Conservation (phyloP, 2,888 invertebrate genomes). For the Parochlus steinenii region DNA sequence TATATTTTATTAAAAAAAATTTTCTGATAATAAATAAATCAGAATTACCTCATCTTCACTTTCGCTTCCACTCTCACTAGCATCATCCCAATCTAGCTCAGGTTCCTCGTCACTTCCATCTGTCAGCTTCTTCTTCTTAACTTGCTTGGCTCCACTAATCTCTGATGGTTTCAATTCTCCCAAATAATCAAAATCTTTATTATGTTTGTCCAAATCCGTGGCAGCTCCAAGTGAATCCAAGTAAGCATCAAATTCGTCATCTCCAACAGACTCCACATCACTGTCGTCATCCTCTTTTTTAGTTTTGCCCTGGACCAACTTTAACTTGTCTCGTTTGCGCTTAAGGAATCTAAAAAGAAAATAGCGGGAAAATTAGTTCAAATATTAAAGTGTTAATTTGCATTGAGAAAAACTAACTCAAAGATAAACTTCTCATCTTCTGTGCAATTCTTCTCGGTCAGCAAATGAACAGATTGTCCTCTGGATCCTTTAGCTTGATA, state of each 20-base stretch:
- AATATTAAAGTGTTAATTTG: slow-evolving; percentile 1
- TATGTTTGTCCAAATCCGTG: slow-evolving; percentile 14
- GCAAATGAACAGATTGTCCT: slow-evolving; percentile 54
- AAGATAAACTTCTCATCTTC: slow-evolving; percentile 81
- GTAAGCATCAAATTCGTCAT: slow-evolving; percentile 36
- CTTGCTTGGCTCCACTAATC: slow-evolving; percentile 17
- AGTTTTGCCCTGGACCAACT: slow-evolving; percentile 25
- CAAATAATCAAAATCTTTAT: slow-evolving; percentile 47
- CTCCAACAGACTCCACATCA: slow-evolving; percentile 53
- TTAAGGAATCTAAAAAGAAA: slow-evolving; percentile 41
- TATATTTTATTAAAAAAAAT: too few relatives aligned
- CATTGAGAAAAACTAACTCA: too few relatives aligned
- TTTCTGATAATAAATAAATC: too few relatives aligned
- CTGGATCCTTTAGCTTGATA: slow-evolving; percentile 54
- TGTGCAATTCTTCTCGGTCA: slow-evolving; percentile 56
- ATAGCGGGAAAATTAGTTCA: slow-evolving; percentile 15
- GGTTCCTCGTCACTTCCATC: slow-evolving; percentile 24
- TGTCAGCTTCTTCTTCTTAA: slow-evolving; percentile 16
- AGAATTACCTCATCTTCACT: slow-evolving; percentile 26
- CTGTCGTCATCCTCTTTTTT: slow-evolving; percentile 38
- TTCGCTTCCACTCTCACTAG: slow-evolving; percentile 20
- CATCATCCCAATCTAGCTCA: slow-evolving; percentile 26
- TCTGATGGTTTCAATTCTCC: slow-evolving; percentile 42
- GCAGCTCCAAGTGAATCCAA: slow-evolving; percentile 27
- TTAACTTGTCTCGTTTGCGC: slow-evolving; percentile 30